phyloP scores from a whole-genome alignment of 2,888 invertebrate species.

The Conomelus anceps region DNA sequence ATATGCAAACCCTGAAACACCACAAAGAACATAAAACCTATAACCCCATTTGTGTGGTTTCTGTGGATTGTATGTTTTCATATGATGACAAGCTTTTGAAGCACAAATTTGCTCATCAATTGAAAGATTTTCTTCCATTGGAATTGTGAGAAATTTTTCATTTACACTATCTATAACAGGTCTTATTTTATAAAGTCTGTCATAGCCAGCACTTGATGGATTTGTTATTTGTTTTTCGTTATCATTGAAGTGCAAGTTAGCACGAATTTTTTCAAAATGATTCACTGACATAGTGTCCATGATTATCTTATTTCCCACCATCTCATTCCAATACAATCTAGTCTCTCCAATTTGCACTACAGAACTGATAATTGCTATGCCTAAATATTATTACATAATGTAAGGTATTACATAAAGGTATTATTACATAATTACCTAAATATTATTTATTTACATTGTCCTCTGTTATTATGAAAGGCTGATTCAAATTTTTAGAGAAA shows the following conservation, averaged over 20 bases:
- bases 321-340: conserved; percentile 33
- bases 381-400: too few relatives aligned
- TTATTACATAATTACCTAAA: too few relatives aligned
- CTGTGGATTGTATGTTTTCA: conserved; percentile 38
- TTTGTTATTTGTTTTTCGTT: conserved; percentile 25
- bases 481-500: conserved; percentile 13
- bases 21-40: conserved; percentile 27
- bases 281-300: conserved; percentile 33
- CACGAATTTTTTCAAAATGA: conserved; percentile 33
- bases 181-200: conserved; percentile 32
- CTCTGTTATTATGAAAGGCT: conserved; percentile 10
- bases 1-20: conserved; percentile 24
- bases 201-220: conserved; percentile 24
- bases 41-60: conserved; percentile 40
- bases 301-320: conserved; percentile 30
- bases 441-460: conserved; percentile 7
- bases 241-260: conserved; percentile 34
- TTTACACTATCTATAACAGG: conserved; percentile 29
- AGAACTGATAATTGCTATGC: conserved; percentile 23
- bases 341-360: conserved; percentile 32
- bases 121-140: conserved; percentile 31
- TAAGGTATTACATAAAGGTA: too few relatives aligned
- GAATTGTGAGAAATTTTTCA: conserved; percentile 28
- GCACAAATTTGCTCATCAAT: conserved; percentile 37
- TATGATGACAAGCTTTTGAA: conserved; percentile 29